Evolutionary conservation across 2,113 vertebrate species (phyloP), one percentile per base, ranked within the genome.

Genomic region (Eublepharis macularius): DNA sequence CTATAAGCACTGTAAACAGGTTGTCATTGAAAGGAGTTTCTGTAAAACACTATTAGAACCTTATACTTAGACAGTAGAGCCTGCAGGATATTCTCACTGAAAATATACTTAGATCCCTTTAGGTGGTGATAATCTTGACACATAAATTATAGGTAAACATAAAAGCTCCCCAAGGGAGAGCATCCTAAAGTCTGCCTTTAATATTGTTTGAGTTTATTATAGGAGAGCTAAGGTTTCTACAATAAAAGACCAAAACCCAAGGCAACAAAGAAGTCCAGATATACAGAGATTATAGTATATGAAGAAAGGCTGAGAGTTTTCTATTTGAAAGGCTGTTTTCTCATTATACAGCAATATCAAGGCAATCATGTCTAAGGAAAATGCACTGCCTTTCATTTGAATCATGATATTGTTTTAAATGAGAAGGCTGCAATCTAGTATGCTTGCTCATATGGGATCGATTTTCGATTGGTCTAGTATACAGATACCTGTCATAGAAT

Each of bases 241-340:
- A 93, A 94, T 93, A 88, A 91, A 94, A 86, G 24, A 72, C 85
- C 4, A 92, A 86, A 93, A 91, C 93, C 92, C 86, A 92, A 91
- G 93, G 88, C 93, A 88, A 92, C 89, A 87, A 90, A 39, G 17
- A 49, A 89, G 83, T 92, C 0, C 0, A 84, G 78, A 80, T 87
- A 90, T 90, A 82, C 81, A 86, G 88, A 69, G 36, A 45, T 84
- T 87, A 49, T 2, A 26, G 39, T 72, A 76, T 76, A 51, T 76
- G 11, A 70, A 89, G 87, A 81, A 82, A 87, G 51, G 45, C n/a
- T 85, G 80, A n/a, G 70, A 80, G 65, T 93, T 93, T 86, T 86
- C 80, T 6, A 82, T 83, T 60, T 60, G 0, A 0, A 85, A 69
- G 41, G 69, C 6, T 16, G 0, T 29, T 81, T 66, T 32, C 85